These are phyloP conservation scores for Podocnemis expansa DNA, from an alignment of 2,113 vertebrate genomes.

Conservation along the genomic window DNA sequence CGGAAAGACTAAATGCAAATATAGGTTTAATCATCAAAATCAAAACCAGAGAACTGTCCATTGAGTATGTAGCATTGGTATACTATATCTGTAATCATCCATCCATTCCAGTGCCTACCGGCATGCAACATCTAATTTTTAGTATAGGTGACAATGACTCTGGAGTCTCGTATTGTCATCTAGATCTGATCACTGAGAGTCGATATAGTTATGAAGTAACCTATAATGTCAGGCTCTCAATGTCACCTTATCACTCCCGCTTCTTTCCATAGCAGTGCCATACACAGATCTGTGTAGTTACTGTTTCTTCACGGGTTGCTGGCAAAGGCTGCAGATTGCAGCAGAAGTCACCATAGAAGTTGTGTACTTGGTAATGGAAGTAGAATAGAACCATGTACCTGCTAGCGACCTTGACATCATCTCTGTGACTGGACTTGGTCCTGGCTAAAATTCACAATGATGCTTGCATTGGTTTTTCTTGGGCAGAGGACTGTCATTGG, in stretches of 20 bases:
- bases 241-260: constrained; percentile 63
- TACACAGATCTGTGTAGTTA: constrained; percentile 41
- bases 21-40: neutral
- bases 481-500: accelerated
- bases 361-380: accelerated
- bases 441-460: accelerated
- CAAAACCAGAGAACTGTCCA: neutral
- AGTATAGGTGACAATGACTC: constrained; percentile 52
- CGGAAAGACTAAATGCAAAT: neutral
- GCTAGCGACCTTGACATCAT: accelerated
- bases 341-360: neutral
- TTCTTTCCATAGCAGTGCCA: constrained; percentile 32
- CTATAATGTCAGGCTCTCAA: constrained; percentile 62
- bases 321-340: neutral
- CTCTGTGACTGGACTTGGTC: neutral
- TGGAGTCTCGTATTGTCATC: constrained; percentile 54
- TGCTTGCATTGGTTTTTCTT: neutral
- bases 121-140: constrained; percentile 48
- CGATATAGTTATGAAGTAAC: constrained; percentile 67
- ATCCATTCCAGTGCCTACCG: constrained; percentile 29
- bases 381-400: neutral
- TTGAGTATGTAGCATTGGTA: neutral
- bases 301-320: constrained; percentile 27
- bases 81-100: neutral
- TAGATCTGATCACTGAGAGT: constrained; percentile 58